Base-by-base conservation (phyloP, 2,888 invertebrate species). In the Dyspetes luteomarginatus region DNA sequence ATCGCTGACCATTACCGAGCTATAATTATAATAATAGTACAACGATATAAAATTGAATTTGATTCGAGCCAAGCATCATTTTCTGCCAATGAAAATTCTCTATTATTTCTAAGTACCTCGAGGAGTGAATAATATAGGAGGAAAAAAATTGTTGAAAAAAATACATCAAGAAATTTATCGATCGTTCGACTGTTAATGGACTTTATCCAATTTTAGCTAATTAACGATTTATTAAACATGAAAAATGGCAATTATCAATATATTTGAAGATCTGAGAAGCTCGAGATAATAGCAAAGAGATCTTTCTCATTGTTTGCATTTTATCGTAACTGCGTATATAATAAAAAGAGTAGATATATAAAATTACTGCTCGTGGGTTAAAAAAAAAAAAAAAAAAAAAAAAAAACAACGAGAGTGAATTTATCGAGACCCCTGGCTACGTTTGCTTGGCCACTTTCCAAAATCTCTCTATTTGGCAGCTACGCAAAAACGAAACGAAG, bases 371-470 rank as follows among this genome's bases (percentile, higher is more conserved):
- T 64, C 45, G 45, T 19, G 65, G 45, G 55, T 43, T 55, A 24
- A 45, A 65, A 73, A 65, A 73, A 26, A 30, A 36, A 58, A 72
- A 50, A 48, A 15, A 24, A 22, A 64, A 48, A 64, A 22, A 30
- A 28, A 28, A n/a, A 50, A 19, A 22, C 36, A 30, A 3, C 19
- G 48, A 9, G 9, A n/a, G 30, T 30, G 22, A 22, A 48, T 48
- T 2, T 48, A 48, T 36, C 36, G 36, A 7, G 36, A 7, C 2
- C 5, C 17, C 48, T 48, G 36, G 36, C 36, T 36, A 36, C 36
- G 15, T 48, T 48, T n/a, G 48, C 4, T 64, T 73, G 73, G 73
- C 73, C 7, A 22, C 28, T 48, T 45, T 65, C 73, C 73, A 73
- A 73, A 19, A 28, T 73, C 73, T 45, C 43, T 28, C 48, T 15